Base-by-base conservation (phyloP, 2,113 vertebrate species). In the Cranoglanis bouderius region DNA sequence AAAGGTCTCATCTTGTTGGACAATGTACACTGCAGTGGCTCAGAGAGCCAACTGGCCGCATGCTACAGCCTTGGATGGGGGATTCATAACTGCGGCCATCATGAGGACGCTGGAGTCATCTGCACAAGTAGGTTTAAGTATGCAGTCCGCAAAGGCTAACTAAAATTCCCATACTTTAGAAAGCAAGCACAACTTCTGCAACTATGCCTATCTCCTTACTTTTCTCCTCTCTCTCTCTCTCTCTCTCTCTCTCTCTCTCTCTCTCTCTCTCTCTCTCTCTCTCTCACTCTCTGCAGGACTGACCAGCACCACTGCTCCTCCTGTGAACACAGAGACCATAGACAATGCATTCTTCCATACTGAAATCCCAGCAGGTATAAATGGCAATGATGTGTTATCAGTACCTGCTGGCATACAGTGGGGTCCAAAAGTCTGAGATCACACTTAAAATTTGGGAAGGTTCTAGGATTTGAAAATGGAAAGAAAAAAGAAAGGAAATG, bases 51-150 rank as follows among this genome's bases (percentile, higher is more conserved):
- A 70, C 95, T 99, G 78, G 91, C 93, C 0, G 92, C 92, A 59
- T 99, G 98, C 91, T 95, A 94, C 90, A 97, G 96, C 92, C 96
- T 98, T 0, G 98, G 97, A 88, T 99, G 98, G 98, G 97, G 97
- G 2, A 96, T 97, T 90, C 97, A 99, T 88, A 99, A 99, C 96
- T 99, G 98, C 0, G 97, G 98, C 2, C 98, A 99, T 91, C 98
- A 99, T 0, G 98, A 99, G 93, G 98, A 99, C 0, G 98, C 98
- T 0, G 98, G 98, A 0, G 98, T 96, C 82, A 92, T 97, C 90
- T 99, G 98, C 88, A 78, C 95, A 90, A 97, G 98, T 99, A 43
- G 88, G 82, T 77, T 78, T 32, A 49, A 49, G 13, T 61, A 43
- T 40, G 19, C 10, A 40, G 32, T 59, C 55, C 0, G 0, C 19